Evolutionary conservation across 53 echinoderm and acorn worm species (phyloP).

Genomic region (Zoroaster sp.): DNA sequence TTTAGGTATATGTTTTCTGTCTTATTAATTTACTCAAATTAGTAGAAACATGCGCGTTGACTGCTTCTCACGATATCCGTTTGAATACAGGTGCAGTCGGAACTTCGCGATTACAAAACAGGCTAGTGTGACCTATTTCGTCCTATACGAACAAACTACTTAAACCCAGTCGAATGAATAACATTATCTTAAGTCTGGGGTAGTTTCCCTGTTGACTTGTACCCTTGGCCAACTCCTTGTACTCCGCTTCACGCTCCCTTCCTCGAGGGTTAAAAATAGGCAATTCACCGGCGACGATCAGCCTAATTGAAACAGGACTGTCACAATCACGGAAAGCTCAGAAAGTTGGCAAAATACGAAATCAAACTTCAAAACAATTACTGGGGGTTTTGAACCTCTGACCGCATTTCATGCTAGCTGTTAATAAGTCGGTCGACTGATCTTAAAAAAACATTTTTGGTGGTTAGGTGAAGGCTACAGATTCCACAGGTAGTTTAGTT

Average conservation of each 20-base stretch:
- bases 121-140: background rate
- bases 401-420: background rate
- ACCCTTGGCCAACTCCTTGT: background rate
- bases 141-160: background rate
- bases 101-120: background rate
- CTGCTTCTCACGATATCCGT: background rate
- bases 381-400: background rate
- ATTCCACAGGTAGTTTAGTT: background rate
- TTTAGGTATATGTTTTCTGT: background rate
- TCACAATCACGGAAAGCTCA: background rate
- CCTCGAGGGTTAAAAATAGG: constrained; percentile 12
- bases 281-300: constrained; percentile 2
- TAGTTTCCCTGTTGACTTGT: background rate
- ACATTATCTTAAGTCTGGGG: constrained; percentile 26
- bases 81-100: background rate
- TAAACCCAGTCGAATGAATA: background rate
- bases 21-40: constrained; percentile 1
- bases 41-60: background rate
- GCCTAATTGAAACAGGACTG: constrained; percentile 22
- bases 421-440: background rate
- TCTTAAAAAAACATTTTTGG: background rate
- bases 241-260: background rate
- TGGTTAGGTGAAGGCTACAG: background rate
- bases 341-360: background rate
- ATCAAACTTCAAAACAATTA: constrained; percentile 21